A percentile compares a stretch with the other conserved stretches of the same genome.
These are phyloP conservation scores for Gari tellinella DNA, from an alignment of 2,888 invertebrate species.

Conservation along the genomic window DNA sequence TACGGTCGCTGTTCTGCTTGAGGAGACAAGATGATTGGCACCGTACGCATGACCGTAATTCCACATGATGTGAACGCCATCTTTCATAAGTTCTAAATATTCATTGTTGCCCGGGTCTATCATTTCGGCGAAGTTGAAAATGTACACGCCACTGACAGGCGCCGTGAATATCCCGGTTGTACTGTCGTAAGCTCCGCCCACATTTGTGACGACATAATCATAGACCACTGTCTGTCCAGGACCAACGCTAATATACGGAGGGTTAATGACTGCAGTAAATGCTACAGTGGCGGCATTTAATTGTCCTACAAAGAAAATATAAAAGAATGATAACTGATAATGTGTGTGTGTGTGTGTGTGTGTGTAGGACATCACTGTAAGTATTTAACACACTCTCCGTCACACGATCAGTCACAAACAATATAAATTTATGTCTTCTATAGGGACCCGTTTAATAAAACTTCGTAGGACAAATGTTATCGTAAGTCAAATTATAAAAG, in stretches of 20 bases:
- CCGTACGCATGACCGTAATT: slow-evolving; percentile 24
- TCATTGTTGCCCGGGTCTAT: slow-evolving; percentile 21
- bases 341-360: no score
- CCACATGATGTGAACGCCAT: slow-evolving; percentile 28
- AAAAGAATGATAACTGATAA: no score
- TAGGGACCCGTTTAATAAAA: no score
- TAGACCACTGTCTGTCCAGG: slow-evolving; percentile 25
- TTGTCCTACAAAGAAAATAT: no score
- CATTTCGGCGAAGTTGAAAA: slow-evolving; percentile 26
- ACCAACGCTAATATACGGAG: neutral
- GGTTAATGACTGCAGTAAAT: slow-evolving; percentile 12
- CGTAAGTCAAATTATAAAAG: no score
- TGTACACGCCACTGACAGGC: slow-evolving; percentile 29
- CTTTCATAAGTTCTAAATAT: slow-evolving; percentile 15
- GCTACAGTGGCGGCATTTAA: slow-evolving; percentile 1
- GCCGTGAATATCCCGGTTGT: slow-evolving; percentile 32
- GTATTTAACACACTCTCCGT: no score
- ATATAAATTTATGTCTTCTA: no score
- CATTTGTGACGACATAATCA: slow-evolving; percentile 5
- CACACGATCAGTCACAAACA: no score
- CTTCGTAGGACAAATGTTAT: no score
- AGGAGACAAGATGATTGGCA: slow-evolving; percentile 14
- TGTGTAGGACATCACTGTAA: no score
- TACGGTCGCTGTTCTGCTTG: slow-evolving; percentile 24
- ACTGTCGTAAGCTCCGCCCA: slow-evolving; percentile 25